A percentile compares a stretch with the other conserved stretches of the same genome.
Conservation (phyloP, 2,888 invertebrate genomes). For the Eugnorisma glareosa region DNA sequence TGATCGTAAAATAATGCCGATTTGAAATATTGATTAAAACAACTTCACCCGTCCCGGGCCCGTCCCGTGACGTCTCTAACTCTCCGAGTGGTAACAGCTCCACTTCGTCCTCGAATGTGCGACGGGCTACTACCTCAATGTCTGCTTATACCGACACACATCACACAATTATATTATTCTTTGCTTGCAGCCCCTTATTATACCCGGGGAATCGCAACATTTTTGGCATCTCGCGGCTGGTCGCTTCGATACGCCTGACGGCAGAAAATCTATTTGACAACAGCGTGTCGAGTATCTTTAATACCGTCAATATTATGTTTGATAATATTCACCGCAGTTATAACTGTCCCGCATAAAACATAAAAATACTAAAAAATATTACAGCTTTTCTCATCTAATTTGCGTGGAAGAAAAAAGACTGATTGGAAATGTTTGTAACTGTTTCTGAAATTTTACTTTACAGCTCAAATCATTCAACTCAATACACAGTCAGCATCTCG, state of each 20-base stretch:
- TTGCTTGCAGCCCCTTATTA: slow-evolving; percentile 26
- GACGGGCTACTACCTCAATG: slow-evolving; percentile 51
- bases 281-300: slow-evolving; percentile 26
- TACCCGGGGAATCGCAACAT: slow-evolving; percentile 27
- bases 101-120: slow-evolving; percentile 55
- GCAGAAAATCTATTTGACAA: slow-evolving; percentile 26
- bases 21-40: slow-evolving; percentile 68
- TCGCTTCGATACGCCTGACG: slow-evolving; percentile 51
- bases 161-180: slow-evolving; percentile 47
- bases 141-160: slow-evolving; percentile 55
- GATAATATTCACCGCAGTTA: slow-evolving; percentile 62
- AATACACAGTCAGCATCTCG: slow-evolving; percentile 60
- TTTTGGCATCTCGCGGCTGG: slow-evolving; percentile 55
- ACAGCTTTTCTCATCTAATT: slow-evolving; percentile 30
- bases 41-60: slow-evolving; percentile 43
- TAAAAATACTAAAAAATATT: slow-evolving; percentile 40
- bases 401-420: slow-evolving; percentile 32
- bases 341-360: slow-evolving; percentile 34
- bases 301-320: slow-evolving; percentile 47
- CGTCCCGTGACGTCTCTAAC: slow-evolving; percentile 58
- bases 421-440: slow-evolving; percentile 26
- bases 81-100: slow-evolving; percentile 65
- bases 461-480: slow-evolving; percentile 29
- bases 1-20: slow-evolving; percentile 81
- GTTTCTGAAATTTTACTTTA: slow-evolving; percentile 42